A percentile compares a stretch with the other conserved stretches of the same genome.
Conservation (phyloP, 2,113 vertebrate genomes). For the Scomber japonicus region DNA sequence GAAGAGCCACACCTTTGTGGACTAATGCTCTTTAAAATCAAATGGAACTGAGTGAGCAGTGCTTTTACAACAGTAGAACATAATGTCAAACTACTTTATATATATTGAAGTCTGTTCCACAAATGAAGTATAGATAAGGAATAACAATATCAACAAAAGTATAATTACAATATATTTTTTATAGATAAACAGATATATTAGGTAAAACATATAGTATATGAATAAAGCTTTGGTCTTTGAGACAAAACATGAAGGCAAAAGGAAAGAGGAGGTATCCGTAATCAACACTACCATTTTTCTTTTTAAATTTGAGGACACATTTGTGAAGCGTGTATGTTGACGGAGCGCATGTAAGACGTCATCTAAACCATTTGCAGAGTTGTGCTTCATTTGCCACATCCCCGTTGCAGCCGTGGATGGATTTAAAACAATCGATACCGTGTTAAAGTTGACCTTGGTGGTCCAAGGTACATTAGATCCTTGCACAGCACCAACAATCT, state of each 20-base stretch:
- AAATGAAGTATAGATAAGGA: too few relatives aligned
- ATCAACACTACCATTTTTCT: not conserved
- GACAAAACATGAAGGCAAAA: not conserved
- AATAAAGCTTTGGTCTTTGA: too few relatives aligned
- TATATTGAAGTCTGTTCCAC: too few relatives aligned
- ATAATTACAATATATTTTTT: too few relatives aligned
- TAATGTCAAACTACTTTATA: too few relatives aligned
- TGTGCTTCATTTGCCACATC: slow-evolving; percentile 10
- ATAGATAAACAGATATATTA: too few relatives aligned
- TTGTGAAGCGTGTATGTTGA: not conserved
- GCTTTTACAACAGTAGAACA: too few relatives aligned
- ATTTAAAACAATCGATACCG: not conserved
- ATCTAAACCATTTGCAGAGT: not conserved
- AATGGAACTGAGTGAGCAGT: too few relatives aligned
- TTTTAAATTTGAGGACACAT: not conserved
- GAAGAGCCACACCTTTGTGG: too few relatives aligned
- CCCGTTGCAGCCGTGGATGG: not conserved
- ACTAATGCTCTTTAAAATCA: too few relatives aligned
- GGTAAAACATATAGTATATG: too few relatives aligned
- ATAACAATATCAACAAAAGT: too few relatives aligned
- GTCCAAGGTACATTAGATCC: slow-evolving; percentile 49
- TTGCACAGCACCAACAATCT: slow-evolving; percentile 29
- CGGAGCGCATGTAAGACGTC: not conserved
- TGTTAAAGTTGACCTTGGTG: slow-evolving; percentile 64
- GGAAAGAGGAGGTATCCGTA: not conserved